phyloP scores from a whole-genome alignment of 2,113 vertebrate genomes.

The Sinocyclocheilus rhinocerous region DNA sequence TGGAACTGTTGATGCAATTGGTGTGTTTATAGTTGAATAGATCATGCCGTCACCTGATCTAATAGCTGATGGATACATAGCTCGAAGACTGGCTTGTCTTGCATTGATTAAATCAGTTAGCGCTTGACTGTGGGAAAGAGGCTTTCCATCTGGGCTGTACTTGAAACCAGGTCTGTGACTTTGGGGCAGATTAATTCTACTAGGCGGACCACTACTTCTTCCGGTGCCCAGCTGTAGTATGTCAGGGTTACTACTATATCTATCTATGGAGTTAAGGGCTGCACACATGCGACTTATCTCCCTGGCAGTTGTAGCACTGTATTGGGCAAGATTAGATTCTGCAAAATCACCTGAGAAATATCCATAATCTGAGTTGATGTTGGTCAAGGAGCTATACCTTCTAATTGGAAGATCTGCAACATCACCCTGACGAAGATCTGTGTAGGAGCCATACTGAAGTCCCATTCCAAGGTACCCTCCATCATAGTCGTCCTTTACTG shows the following conservation, averaged over 20 bases:
- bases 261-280: constrained; percentile 95
- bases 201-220: constrained; percentile 67
- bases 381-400: constrained; percentile 92
- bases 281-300: constrained; percentile 99
- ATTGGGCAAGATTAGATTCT: constrained; percentile 94
- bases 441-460: constrained; percentile 93
- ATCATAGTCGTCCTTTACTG: constrained; percentile 88
- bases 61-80: constrained; percentile 88
- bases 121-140: constrained; percentile 77
- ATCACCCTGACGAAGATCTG: constrained; percentile 89
- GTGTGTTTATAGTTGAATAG: constrained; percentile 97
- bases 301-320: constrained; percentile 93
- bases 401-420: constrained; percentile 85
- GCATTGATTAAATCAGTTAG: constrained; percentile 82
- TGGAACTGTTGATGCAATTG: constrained; percentile 95
- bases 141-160: constrained; percentile 84
- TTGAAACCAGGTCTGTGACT: constrained; percentile 82
- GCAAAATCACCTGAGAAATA: constrained; percentile 85
- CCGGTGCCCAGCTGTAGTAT: constrained; percentile 82
- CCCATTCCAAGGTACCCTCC: constrained; percentile 83
- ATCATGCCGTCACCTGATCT: constrained; percentile 95
- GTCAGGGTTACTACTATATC: constrained; percentile 84
- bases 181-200: constrained; percentile 74
- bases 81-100: constrained; percentile 82
- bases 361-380: constrained; percentile 91